Conservation (phyloP, 64 coral and sea anemone genomes). For the Anthopleura sola region DNA sequence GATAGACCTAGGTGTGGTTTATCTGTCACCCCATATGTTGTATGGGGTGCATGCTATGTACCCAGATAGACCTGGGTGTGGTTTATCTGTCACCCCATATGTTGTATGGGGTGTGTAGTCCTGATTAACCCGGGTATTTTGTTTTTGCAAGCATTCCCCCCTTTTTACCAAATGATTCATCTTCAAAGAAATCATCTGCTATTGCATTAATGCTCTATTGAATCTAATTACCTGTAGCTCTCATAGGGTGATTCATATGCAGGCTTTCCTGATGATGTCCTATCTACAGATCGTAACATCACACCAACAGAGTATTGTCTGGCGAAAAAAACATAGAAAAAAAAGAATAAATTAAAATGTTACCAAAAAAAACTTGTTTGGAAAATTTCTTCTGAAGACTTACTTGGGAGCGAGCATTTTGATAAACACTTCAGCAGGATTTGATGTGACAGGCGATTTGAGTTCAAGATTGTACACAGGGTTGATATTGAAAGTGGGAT, state of each 20-base stretch:
- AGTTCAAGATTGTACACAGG: slow-evolving; percentile 78
- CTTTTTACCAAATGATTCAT: no score
- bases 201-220: no score
- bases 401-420: slow-evolving; percentile 90
- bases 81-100: neutral
- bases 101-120: neutral
- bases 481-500: slow-evolving; percentile 70
- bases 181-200: no score
- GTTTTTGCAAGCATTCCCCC: no score
- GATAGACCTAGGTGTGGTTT: neutral
- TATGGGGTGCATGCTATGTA: neutral
- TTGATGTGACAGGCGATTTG: slow-evolving; percentile 40
- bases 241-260: slow-evolving; percentile 74
- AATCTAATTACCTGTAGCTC: slow-evolving; percentile 82
- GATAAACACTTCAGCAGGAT: slow-evolving; percentile 72
- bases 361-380: no score
- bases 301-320: slow-evolving; percentile 91
- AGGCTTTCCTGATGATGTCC: slow-evolving; percentile 49
- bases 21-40: neutral
- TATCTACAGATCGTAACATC: slow-evolving; percentile 63
- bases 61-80: neutral
- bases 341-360: neutral
- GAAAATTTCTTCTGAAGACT: no score
- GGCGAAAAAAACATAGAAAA: neutral
- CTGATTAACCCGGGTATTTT: no score